Evolutionary conservation across 2,797 vertebrate genomes (phyloP).

Genomic region (Gymnoscopelus braueri): DNA sequence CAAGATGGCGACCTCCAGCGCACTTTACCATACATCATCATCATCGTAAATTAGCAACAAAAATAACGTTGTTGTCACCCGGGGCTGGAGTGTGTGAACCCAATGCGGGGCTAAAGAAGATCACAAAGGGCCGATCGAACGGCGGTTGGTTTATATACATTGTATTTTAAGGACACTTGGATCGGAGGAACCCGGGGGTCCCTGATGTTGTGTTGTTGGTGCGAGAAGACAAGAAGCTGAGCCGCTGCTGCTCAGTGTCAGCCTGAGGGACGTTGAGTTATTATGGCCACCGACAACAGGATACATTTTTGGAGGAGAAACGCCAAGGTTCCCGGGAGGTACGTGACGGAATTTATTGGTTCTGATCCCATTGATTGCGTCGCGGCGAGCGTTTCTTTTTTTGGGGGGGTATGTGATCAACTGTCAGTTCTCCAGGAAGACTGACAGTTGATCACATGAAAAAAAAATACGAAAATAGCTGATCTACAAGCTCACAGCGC

Average conservation of each 20-base stretch:
- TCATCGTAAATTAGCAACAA: constrained; percentile 1
- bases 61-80: constrained; percentile 27
- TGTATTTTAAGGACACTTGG: constrained; percentile 8
- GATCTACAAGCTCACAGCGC: too few relatives aligned
- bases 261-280: constrained; percentile 47
- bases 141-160: too few relatives aligned
- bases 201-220: constrained; percentile 30
- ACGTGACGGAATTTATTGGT: constrained; percentile 43
- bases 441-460: too few relatives aligned
- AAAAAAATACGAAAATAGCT: too few relatives aligned
- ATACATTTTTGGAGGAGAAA: constrained; percentile 96
- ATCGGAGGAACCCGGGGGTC: constrained; percentile 23
- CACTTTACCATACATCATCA: constrained; percentile 23
- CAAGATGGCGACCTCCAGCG: constrained; percentile 80
- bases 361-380: too few relatives aligned
- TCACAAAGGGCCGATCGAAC: too few relatives aligned
- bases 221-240: constrained; percentile 12
- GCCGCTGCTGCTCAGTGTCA: constrained; percentile 20
- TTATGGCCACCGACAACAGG: constrained; percentile 92
- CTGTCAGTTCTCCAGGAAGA: too few relatives aligned
- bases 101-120: too few relatives aligned
- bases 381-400: too few relatives aligned
- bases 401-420: too few relatives aligned
- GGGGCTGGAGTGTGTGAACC: constrained; percentile 7
- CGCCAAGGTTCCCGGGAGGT: constrained; percentile 94